Evolutionary conservation across 2,797 vertebrate species (phyloP), one percentile per base, ranked within the genome.

Genomic region (Pitangus sulphuratus): DNA sequence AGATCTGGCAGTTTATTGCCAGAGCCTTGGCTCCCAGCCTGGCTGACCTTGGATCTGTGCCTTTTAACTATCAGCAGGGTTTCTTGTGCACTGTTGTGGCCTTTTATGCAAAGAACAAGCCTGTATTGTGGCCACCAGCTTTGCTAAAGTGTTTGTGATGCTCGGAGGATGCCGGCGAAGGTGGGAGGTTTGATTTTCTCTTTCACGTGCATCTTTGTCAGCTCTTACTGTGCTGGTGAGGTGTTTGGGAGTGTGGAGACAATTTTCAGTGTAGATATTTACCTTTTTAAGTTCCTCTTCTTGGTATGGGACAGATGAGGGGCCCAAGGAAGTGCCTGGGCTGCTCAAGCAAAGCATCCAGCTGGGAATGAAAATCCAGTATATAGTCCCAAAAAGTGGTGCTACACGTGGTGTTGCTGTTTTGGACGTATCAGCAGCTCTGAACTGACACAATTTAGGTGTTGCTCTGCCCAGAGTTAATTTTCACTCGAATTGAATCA

Each of bases 401-500:
- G 1, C 58, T 94, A 24, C 57, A 48, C 0, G 1, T 17, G 28
- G 20, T 78, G 19, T 81, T 78, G 91, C 86, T 65, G 69, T 11
- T 77, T 39, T 20, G 39, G 93, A 69, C 10, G 0, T 37, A 48
- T 50, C 5, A 60, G 68, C 96, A 26, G 39, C 39, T 75, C 64
- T 45, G 50, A n/a, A 1, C 37, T 88, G 28, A 79, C 45, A 71
- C 47, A 12, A 1, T 81, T 85, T 8, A 12, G 44, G 31, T 74
- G 21, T 96, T 95, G 64, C 78, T 89, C 93, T 33, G 40, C 90
- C 94, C 76, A 62, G 70, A 83, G 85, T 44, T 93, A 47, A 95
- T 90, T 94, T 93, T 84, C 47, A 31, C 92, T 97, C 94, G 69
- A 85, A 94, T 79, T 44, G 84, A 95, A 93, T 87, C 91, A 65